Evolutionary conservation across 1,140 invertebrate genomes (phyloP).

Genomic region (Zaprionus vittiger): DNA sequence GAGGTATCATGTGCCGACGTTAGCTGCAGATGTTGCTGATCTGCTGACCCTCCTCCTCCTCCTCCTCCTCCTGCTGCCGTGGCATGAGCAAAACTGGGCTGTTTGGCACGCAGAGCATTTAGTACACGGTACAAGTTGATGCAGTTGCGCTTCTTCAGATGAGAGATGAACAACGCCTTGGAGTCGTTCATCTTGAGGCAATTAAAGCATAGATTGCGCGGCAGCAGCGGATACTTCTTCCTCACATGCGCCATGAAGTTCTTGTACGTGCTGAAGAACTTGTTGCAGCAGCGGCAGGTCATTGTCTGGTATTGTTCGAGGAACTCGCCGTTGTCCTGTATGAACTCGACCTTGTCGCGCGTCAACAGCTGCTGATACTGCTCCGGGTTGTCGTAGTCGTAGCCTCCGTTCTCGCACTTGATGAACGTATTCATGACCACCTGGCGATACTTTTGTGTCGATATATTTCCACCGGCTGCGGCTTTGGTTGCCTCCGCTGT

Average conservation of each 20-base stretch:
- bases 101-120: conserved; percentile 62
- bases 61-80: not conserved
- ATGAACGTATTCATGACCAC: conserved; percentile 80
- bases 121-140: conserved; percentile 79
- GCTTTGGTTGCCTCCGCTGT: conserved; percentile 60
- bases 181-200: conserved; percentile 84
- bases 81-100: conserved; percentile 42
- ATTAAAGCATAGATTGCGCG: conserved; percentile 83
- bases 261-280: conserved; percentile 79
- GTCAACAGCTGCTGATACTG: conserved; percentile 75
- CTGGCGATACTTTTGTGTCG: conserved; percentile 74
- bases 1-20: conserved; percentile 20
- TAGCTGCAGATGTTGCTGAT: not conserved
- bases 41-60: conserved; percentile 1
- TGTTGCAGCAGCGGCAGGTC: conserved; percentile 82
- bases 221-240: conserved; percentile 79
- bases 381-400: conserved; percentile 81
- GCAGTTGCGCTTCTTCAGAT: conserved; percentile 83
- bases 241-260: conserved; percentile 84
- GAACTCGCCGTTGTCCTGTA: conserved; percentile 80
- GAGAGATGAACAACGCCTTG: conserved; percentile 82
- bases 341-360: conserved; percentile 78
- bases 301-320: conserved; percentile 83
- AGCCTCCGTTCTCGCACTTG: conserved; percentile 75
- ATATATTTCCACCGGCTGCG: conserved; percentile 68